phyloP scores from a whole-genome alignment of 1,140 invertebrate species.

The Hetaerina americana region DNA sequence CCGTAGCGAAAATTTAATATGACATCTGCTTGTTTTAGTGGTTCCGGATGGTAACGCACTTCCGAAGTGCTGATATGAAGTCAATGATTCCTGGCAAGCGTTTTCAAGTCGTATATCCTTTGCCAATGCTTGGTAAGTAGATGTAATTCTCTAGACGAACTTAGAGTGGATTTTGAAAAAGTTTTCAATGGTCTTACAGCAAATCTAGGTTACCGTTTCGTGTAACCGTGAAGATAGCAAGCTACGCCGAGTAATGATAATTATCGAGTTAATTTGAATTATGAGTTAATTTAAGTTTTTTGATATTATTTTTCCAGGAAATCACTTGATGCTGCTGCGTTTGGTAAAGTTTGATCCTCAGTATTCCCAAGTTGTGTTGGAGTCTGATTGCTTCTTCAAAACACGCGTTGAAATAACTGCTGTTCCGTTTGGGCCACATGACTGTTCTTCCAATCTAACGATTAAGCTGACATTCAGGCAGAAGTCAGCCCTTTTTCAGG shows the following conservation, averaged over 20 bases:
- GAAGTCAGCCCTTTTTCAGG: not conserved
- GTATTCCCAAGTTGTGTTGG: not conserved
- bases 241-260: no score
- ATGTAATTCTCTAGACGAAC: not conserved
- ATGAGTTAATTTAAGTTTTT: no score
- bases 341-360: not conserved
- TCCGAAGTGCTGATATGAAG: not conserved
- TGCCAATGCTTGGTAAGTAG: not conserved
- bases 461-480: not conserved
- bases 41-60: not conserved
- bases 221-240: no score
- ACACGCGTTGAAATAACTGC: not conserved
- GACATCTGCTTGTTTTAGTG: not conserved
- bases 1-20: not conserved
- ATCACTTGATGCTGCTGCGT: not conserved
- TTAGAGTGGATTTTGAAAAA: no score
- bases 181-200: no score
- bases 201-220: no score
- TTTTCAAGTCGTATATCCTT: not conserved
- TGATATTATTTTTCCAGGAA: not conserved
- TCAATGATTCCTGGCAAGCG: not conserved
- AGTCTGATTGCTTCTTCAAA: not conserved
- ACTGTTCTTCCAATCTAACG: not conserved
- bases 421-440: not conserved
- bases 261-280: no score